Percentiles rank a stretch among this genome's conserved stretches.
Evolutionary conservation across 2,113 vertebrate species (phyloP).

Genomic region (Oryzias melastigma): DNA sequence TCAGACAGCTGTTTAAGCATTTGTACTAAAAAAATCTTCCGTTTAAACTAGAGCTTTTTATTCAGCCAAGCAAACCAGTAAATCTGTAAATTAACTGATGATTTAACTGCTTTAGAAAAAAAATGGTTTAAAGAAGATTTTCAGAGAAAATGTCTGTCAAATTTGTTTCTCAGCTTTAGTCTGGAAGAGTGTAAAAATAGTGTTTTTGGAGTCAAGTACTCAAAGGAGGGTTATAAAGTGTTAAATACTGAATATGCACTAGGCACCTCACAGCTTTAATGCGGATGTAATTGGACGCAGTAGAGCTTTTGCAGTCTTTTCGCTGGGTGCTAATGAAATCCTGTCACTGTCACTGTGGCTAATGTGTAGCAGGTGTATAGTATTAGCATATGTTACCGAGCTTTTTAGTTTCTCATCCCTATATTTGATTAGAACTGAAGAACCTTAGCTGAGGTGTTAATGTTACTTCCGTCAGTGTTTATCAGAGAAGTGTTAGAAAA

Average conservation of each 20-base stretch:
- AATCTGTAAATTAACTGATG: background rate
- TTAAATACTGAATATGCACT: background rate
- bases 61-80: constrained; percentile 6
- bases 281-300: background rate
- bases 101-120: constrained; percentile 1
- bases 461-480: no score
- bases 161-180: background rate
- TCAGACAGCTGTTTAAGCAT: constrained; percentile 38
- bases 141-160: no score
- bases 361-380: background rate
- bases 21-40: constrained; percentile 50
- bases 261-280: background rate
- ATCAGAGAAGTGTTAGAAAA: no score
- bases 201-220: background rate
- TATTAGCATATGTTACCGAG: background rate
- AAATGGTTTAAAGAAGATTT: no score
- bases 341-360: background rate
- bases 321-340: background rate
- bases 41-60: constrained; percentile 8
- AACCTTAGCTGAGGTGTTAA: no score
- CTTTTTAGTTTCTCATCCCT: no score
- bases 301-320: background rate
- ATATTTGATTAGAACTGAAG: no score
- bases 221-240: background rate
- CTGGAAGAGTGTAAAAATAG: background rate